Conservation (phyloP, 2,888 invertebrate species). For the Drosophila neutralis region DNA sequence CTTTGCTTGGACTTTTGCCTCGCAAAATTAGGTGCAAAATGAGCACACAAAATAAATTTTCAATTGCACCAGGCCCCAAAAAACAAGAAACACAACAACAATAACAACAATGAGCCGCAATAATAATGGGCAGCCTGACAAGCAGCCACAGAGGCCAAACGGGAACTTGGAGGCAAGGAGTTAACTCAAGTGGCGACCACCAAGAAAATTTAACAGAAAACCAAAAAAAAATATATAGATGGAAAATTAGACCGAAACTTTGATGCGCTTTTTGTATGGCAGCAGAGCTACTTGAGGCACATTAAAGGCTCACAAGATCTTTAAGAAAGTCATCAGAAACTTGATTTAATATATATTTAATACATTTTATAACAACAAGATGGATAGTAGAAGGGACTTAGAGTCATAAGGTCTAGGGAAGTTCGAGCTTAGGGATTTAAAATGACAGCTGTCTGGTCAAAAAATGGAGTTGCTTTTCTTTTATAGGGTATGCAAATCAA, state of each 20-base stretch:
- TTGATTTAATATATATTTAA: neutral
- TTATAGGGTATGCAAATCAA: slow-evolving; percentile 39
- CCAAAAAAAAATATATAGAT: slow-evolving; percentile 4
- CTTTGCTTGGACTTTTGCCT: slow-evolving; percentile 50
- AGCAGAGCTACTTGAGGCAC: neutral
- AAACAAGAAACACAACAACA: slow-evolving; percentile 24
- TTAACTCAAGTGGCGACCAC: slow-evolving; percentile 45
- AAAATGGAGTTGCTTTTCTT: neutral
- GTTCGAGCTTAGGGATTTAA: fast-evolving
- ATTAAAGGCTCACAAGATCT: neutral
- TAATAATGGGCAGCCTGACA: slow-evolving; percentile 52
- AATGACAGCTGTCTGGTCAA: neutral
- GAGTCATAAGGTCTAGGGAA: too few species aligned
- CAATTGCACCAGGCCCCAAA: slow-evolving; percentile 66
- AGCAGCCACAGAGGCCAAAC: neutral
- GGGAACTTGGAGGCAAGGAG: neutral
- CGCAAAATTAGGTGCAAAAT: slow-evolving; percentile 82
- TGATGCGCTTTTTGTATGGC: slow-evolving; percentile 23
- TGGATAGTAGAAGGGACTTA: too few species aligned
- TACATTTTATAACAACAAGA: neutral
- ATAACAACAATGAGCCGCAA: slow-evolving; percentile 29
- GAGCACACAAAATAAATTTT: slow-evolving; percentile 82
- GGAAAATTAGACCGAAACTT: neutral
- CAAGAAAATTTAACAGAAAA: slow-evolving; percentile 26
- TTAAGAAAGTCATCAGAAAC: neutral